A percentile compares a stretch with the other conserved stretches of the same genome.
Evolutionary conservation across 2,113 vertebrate species (phyloP).

Genomic region (Rhinolophus ferrumequinum): DNA sequence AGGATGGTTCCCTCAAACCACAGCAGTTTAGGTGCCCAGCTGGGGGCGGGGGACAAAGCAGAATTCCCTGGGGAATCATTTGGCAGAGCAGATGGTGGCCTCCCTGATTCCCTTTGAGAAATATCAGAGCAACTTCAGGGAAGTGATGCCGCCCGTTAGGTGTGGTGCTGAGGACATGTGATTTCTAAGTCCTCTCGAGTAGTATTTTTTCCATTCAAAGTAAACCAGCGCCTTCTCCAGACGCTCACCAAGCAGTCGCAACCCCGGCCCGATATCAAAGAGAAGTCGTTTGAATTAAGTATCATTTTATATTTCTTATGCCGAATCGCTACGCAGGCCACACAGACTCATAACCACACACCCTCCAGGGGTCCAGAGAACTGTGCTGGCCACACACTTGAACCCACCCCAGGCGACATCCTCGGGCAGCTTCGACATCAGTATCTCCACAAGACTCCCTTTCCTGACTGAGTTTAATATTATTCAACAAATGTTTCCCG

Average conservation of each 20-base stretch:
- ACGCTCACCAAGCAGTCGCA: neutral
- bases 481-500: neutral
- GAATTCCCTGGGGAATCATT: neutral
- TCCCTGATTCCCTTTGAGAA: neutral
- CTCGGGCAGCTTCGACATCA: neutral
- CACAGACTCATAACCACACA: neutral
- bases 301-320: neutral
- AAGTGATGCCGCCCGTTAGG: accelerated
- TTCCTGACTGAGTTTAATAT: neutral
- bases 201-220: neutral
- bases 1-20: neutral
- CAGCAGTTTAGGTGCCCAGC: neutral
- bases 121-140: neutral
- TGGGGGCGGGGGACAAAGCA: neutral
- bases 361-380: neutral
- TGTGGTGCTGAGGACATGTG: neutral
- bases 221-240: neutral
- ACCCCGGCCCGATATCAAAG: neutral
- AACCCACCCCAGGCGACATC: neutral
- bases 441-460: neutral
- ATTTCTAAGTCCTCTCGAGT: neutral
- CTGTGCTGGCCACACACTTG: too few relatives aligned
- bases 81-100: neutral
- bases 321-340: neutral
- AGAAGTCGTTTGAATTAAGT: neutral